Conservation (phyloP, 2,113 vertebrate species). For the Caloenas nicobarica region DNA sequence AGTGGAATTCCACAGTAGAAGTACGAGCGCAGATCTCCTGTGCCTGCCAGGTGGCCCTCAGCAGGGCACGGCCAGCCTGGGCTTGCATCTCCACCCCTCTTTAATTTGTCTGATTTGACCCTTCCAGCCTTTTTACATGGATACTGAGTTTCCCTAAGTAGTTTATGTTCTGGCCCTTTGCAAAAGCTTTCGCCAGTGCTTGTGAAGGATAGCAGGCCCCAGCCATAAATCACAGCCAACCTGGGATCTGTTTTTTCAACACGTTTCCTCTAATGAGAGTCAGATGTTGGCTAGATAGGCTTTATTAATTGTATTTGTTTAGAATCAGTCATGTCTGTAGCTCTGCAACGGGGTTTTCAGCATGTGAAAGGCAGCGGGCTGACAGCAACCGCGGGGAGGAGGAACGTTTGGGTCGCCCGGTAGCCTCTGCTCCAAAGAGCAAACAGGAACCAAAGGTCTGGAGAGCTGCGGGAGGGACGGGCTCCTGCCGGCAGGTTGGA, state of each 20-base stretch:
- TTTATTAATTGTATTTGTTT: slow-evolving; percentile 65
- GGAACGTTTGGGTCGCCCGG: background rate
- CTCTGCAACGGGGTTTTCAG: background rate
- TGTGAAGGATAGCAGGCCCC: slow-evolving; percentile 56
- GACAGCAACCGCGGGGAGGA: background rate
- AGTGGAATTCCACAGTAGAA: background rate
- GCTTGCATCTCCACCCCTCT: background rate
- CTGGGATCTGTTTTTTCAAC: slow-evolving; percentile 69
- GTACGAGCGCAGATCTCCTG: background rate
- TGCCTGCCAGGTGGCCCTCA: slow-evolving; percentile 46
- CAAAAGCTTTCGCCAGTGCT: slow-evolving; percentile 57
- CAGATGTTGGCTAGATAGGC: slow-evolving; percentile 62
- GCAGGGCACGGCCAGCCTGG: background rate
- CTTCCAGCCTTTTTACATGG: slow-evolving; percentile 47
- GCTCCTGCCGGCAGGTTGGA: background rate
- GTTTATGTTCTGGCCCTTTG: slow-evolving; percentile 65
- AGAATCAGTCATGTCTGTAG: background rate
- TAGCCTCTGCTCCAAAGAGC: background rate
- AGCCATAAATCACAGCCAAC: slow-evolving; percentile 66
- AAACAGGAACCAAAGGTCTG: background rate
- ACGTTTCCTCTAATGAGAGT: slow-evolving; percentile 55
- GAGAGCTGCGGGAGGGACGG: background rate
- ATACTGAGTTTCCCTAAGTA: slow-evolving; percentile 58
- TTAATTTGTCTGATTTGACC: slow-evolving; percentile 57
- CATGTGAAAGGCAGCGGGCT: background rate